Evolutionary conservation across 2,888 invertebrate species (phyloP), one percentile per base, ranked within the genome.

Genomic region (Cyrtodaria siliqua): DNA sequence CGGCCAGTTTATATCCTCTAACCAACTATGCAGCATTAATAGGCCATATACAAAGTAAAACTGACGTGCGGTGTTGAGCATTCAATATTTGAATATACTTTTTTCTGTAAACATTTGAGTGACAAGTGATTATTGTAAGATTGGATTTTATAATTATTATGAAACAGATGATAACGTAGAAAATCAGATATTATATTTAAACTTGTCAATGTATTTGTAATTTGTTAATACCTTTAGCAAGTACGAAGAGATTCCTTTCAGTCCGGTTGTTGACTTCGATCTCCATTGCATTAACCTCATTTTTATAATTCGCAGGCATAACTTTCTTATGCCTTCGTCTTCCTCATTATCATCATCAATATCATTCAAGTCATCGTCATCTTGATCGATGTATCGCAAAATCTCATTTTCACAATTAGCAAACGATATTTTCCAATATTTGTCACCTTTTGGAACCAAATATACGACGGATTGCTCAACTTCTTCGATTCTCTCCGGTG

Each of bases 391-490:
- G 42, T 53, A 38, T 23, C 27, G 42, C 20, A 64, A n/a, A 2
- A 64, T 8, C 23, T 56, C 47, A 16, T 64, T 27, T 44, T 64
- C 64, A 18, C 29, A 50, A 16, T 56, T 27, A 4, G 66, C 66
- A 26, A 57, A 66, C 18, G 66, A 66, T 14, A 66, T 38, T 40
- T 57, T 66, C 66, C 66, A 66, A 29, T 57, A 66, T 38, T 66
- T 66, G 20, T 66, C 66, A 20, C 66, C 66, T 18, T 66, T 66
- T 14, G 66, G 57, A 16, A 66, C 66, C n/a, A 66, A 38, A 47
- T 66, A 66, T 16, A 66, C 33, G n/a, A 23, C 4, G 16, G 42
- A 29, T 9, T 23, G 16, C 0, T 18, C 2, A 1, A 66, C 57
- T 0, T 14, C 24, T 9, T 33, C 33, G 6, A 66, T 66, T 16